A percentile compares a stretch with the other conserved stretches of the same genome.
phyloP scores from a whole-genome alignment of 2,113 vertebrate species.

The Sphyrna mokarran region DNA sequence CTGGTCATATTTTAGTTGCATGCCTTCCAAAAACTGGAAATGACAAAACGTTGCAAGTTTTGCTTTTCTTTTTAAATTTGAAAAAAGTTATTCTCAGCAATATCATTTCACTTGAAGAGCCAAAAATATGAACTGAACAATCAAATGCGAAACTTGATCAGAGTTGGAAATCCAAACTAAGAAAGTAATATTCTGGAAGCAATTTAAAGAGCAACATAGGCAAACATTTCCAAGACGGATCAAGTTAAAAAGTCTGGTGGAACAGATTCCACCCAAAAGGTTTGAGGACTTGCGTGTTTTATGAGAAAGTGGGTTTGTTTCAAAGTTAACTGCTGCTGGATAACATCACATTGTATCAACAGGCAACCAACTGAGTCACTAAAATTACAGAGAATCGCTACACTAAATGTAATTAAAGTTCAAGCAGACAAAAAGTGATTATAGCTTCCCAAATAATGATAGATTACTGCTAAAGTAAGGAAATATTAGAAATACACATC shows the following conservation, averaged over 20 bases:
- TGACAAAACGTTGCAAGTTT: slow-evolving; percentile 37
- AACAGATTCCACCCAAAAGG: not conserved
- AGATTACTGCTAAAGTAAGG: not conserved
- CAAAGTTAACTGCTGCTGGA: not conserved
- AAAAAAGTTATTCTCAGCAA: not conserved
- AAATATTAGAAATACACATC: not conserved
- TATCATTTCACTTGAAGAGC: not conserved
- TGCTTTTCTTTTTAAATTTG: not conserved
- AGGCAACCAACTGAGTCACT: not conserved
- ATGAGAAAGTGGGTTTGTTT: not conserved
- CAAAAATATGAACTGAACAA: not conserved
- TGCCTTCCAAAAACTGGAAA: slow-evolving; percentile 81
- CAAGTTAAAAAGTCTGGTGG: not conserved
- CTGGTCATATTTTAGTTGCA: slow-evolving; percentile 75
- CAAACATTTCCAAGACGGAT: not conserved
- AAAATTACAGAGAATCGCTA: not conserved
- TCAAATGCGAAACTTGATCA: not conserved
- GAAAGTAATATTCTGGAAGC: not conserved
- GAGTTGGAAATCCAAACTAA: not conserved
- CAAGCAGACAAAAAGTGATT: not conserved
- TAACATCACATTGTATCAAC: not conserved
- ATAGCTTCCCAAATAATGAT: not conserved
- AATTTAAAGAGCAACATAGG: not conserved
- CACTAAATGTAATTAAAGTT: not conserved
- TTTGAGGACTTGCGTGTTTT: not conserved